These are phyloP conservation scores for Macroteleia sp. DNA, from an alignment of 2,888 invertebrate species.

Conservation along the genomic window DNA sequence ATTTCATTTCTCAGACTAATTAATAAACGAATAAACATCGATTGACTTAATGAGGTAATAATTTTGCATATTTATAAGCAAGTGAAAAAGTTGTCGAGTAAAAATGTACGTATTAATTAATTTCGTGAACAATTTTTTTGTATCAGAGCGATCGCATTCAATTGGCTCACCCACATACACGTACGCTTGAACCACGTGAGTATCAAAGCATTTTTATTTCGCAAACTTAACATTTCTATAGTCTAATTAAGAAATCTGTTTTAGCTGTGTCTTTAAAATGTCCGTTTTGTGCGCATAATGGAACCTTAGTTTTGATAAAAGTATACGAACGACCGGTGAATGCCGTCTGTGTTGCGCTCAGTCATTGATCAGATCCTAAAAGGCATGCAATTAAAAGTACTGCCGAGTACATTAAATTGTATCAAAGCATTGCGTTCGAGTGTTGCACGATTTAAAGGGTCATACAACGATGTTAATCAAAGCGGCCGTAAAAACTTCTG, in stretches of 20 bases:
- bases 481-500: slow-evolving; percentile 34
- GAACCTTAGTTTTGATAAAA: slow-evolving; percentile 41
- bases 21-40: no score
- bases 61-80: slow-evolving; percentile 17
- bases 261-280: slow-evolving; percentile 36
- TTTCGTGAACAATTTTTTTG: neutral
- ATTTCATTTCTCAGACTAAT: no score
- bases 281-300: slow-evolving; percentile 33
- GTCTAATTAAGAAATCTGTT: slow-evolving; percentile 43
- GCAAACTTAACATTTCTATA: slow-evolving; percentile 28
- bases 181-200: neutral
- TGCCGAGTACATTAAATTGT: slow-evolving; percentile 37
- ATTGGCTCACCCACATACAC: slow-evolving; percentile 4
- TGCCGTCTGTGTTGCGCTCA: slow-evolving; percentile 34
- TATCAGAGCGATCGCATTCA: neutral
- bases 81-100: neutral
- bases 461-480: slow-evolving; percentile 52
- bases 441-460: slow-evolving; percentile 42
- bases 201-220: slow-evolving; percentile 26
- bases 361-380: slow-evolving; percentile 53
- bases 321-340: slow-evolving; percentile 36
- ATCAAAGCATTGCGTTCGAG: slow-evolving; percentile 33
- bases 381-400: slow-evolving; percentile 51
- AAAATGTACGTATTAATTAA: slow-evolving; percentile 11
- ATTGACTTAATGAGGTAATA: slow-evolving; percentile 38